Base-by-base conservation (phyloP, 2,888 invertebrate species). In the Erynnis tages region DNA sequence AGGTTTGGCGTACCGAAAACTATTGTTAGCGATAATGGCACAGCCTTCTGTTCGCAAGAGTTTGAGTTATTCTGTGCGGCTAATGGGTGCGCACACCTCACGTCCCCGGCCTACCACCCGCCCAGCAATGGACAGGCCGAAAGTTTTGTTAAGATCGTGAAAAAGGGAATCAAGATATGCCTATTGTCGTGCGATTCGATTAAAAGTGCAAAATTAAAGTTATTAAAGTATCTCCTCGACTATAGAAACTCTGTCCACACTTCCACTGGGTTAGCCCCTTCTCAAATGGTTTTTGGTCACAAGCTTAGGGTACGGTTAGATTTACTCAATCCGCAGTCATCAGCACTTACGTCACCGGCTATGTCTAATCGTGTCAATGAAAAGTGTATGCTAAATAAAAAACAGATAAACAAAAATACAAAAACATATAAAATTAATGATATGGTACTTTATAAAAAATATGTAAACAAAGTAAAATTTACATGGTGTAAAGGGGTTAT, bases 51-150 rank as follows among this genome's bases (percentile, higher is more conserved):
- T 43, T 43, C 43, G 2, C 29, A 43, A 0, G 43, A 43, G 2
- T 43, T 43, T 8, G 17, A 41, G 10, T 13, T 6, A 2, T 41
- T 41, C 29, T 41, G 41, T 17, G 11, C 7, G 1, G 17, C n/a
- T 4, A 41, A 41, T 11, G 41, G 41, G 1, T 29, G 27, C 8
- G 16, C 29, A 2, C 41, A 41, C 4, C 16, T 41, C 4, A 41
- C 41, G 1, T 41, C 41, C 0, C 41, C 41, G 2, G 41, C 29
- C 4, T 40, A 40, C 4, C 25, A 25, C 35, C 62, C 64, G 10
- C 43, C 62, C 2, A 66, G 62, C 27, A 62, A 63, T 16, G 61
- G 63, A 1, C 65, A 65, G 23, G 63, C 63, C 0, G 63, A 65
- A 27, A 56, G 58, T 13, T 61, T 52, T 19, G 63, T 66, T 0